Percentiles rank a stretch among this genome's conserved stretches.
phyloP scores from a whole-genome alignment of 2,113 vertebrate genomes.

The Bubalus kerabau region DNA sequence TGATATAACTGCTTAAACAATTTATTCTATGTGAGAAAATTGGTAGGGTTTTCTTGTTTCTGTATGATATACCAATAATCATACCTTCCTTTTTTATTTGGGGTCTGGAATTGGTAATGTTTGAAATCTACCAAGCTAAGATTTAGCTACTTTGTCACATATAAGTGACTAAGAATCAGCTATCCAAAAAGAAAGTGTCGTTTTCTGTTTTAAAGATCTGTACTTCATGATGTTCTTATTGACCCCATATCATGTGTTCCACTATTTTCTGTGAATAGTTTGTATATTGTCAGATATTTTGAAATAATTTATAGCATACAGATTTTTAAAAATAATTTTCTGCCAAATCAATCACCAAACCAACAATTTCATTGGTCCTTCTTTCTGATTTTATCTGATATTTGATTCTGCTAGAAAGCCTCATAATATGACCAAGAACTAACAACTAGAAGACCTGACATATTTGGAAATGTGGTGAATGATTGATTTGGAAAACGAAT shows the following conservation, averaged over 20 bases:
- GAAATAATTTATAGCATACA: neutral
- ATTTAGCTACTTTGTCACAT: neutral
- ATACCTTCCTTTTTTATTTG: neutral
- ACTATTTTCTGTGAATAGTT: neutral
- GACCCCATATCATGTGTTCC: neutral
- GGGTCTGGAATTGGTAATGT: neutral
- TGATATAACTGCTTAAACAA: slow-evolving; percentile 1
- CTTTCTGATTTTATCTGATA: neutral
- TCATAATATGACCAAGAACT: neutral
- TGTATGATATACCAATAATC: neutral
- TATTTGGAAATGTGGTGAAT: neutral
- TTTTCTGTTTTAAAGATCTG: neutral
- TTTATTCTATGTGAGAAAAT: slow-evolving; percentile 19
- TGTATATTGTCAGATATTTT: neutral
- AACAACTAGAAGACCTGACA: neutral
- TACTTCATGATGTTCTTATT: neutral
- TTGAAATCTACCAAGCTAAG: slow-evolving; percentile 5
- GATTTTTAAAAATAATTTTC: neutral
- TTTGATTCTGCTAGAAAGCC: neutral
- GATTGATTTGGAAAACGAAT: neutral
- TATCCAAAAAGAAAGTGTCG: neutral
- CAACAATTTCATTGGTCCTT: neutral
- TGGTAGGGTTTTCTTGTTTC: neutral
- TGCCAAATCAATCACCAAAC: neutral
- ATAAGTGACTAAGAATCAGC: neutral